phyloP scores from a whole-genome alignment of 2,797 vertebrate genomes.

The Hydrophis major region DNA sequence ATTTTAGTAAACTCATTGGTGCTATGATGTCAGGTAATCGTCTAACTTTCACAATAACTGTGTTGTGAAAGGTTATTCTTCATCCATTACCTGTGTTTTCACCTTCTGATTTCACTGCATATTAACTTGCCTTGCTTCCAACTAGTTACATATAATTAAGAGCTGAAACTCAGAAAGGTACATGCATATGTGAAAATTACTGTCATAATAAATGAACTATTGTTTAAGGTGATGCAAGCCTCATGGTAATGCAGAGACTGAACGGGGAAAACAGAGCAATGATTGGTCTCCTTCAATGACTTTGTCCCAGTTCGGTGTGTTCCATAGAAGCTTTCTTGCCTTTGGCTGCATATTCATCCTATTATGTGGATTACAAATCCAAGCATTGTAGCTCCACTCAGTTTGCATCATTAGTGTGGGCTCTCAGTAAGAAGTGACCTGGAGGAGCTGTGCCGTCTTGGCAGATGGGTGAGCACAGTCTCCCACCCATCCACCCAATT shows the following conservation, averaged over 20 bases:
- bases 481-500: background rate
- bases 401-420: constrained; percentile 24
- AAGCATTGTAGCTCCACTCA: constrained; percentile 7
- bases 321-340: background rate
- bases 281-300: background rate
- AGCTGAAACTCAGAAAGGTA: background rate
- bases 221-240: background rate
- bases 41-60: background rate
- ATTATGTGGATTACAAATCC: constrained; percentile 22
- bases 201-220: background rate
- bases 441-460: background rate
- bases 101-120: background rate
- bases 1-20: background rate
- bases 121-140: background rate
- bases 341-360: background rate
- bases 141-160: background rate
- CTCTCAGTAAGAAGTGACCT: background rate
- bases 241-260: background rate
- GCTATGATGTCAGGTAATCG: background rate
- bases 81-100: background rate
- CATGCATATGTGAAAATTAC: background rate
- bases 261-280: background rate
- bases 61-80: background rate
- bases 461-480: constrained; percentile 1
- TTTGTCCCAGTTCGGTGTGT: background rate